These are phyloP conservation scores for Agonopterix heracliana DNA, from an alignment of 2,888 invertebrate species.

Conservation along the genomic window DNA sequence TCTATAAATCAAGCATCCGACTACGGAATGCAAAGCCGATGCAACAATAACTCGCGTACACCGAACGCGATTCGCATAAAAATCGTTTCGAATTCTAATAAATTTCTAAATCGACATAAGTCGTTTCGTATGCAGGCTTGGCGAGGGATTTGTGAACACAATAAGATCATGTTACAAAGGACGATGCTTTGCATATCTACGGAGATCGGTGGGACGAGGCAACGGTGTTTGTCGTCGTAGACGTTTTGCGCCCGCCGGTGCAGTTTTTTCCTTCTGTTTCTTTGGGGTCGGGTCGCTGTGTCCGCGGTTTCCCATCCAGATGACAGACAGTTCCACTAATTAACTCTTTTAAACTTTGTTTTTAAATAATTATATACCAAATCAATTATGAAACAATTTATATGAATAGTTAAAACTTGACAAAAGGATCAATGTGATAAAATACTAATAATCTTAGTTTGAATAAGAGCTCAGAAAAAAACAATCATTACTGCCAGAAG, in stretches of 20 bases:
- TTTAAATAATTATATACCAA: background rate
- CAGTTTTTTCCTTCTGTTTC: constrained; percentile 41
- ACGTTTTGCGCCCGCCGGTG: constrained; percentile 41
- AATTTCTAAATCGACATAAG: constrained; percentile 62
- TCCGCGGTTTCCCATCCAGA: constrained; percentile 17
- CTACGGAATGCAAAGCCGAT: constrained; percentile 43
- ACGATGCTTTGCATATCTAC: constrained; percentile 65
- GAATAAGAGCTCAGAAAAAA: too few species aligned
- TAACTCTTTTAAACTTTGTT: background rate
- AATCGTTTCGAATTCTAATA: constrained; percentile 58
- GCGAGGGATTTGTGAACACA: constrained; percentile 55
- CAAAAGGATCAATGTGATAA: too few species aligned
- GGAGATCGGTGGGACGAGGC: constrained; percentile 38
- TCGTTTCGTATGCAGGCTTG: constrained; percentile 55
- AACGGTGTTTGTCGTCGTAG: constrained; percentile 38
- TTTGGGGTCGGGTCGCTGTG: constrained; percentile 25
- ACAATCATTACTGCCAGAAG: too few species aligned
- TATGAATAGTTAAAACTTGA: background rate
- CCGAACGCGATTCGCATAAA: constrained; percentile 48
- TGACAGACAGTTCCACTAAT: background rate
- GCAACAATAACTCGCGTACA: constrained; percentile 48
- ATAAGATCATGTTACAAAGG: constrained; percentile 73
- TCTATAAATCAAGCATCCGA: constrained; percentile 22
- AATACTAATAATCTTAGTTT: too few species aligned
- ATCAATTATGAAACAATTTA: too few species aligned